phyloP scores from a whole-genome alignment of 2,888 invertebrate genomes.

The Heliconius charithonia region DNA sequence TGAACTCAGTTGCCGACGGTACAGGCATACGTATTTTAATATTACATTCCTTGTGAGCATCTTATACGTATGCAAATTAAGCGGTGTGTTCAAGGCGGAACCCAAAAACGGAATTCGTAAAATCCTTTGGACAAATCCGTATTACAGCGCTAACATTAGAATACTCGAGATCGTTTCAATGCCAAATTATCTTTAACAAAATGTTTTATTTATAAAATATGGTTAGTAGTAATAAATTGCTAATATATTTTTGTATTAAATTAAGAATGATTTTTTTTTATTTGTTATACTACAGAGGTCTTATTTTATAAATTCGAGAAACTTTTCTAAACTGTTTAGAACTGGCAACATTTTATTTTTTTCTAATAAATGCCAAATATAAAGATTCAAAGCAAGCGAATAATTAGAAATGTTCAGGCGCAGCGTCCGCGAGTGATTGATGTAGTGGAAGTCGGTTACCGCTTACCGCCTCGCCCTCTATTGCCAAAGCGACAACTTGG shows the following conservation, averaged over 20 bases:
- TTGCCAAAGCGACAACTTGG: conserved; percentile 72
- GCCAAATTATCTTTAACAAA: background rate
- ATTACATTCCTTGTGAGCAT: conserved; percentile 48
- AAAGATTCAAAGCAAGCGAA: conserved; percentile 57
- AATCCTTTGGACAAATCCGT: conserved; percentile 46
- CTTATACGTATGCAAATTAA: conserved; percentile 49
- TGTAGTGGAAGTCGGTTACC: conserved; percentile 78
- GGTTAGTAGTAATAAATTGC: background rate
- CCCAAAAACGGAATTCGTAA: conserved; percentile 45
- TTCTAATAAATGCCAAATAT: conserved; percentile 29
- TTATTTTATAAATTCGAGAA: background rate
- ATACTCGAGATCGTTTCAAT: conserved; percentile 1
- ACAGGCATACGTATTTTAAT: conserved; percentile 47
- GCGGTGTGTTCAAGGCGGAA: conserved; percentile 45
- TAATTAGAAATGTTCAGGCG: conserved; percentile 82
- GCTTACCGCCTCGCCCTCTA: conserved; percentile 50
- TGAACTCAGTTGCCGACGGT: conserved; percentile 46
- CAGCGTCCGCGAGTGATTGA: conserved; percentile 82
- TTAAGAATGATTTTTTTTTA: background rate
- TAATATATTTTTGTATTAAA: background rate
- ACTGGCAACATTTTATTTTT: background rate
- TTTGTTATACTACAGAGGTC: background rate
- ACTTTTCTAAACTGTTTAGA: background rate
- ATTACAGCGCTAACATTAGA: conserved; percentile 31
- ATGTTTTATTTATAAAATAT: background rate